Conservation (phyloP, 2,113 vertebrate genomes). For the Crotophaga sulcirostris region DNA sequence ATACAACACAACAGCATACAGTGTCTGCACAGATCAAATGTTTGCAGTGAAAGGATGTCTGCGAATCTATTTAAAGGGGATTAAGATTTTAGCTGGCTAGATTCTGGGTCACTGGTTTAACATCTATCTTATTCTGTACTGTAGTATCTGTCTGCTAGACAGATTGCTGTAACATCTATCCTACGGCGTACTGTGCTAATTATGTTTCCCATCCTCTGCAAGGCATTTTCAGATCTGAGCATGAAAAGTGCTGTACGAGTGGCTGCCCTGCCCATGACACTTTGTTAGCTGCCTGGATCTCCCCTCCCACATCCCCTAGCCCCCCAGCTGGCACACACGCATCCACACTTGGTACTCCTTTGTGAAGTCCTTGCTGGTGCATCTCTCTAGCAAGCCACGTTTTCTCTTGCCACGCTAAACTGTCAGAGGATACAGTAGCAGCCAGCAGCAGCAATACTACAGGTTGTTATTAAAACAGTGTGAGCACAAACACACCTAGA, state of each 20-base stretch:
- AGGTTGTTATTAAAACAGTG: not conserved
- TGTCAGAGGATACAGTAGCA: not conserved
- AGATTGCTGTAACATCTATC: constrained; percentile 47
- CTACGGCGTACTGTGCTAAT: constrained; percentile 6
- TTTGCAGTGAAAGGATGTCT: constrained; percentile 39
- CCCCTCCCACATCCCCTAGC: not conserved
- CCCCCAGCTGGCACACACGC: rapidly evolving
- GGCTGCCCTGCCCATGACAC: not conserved
- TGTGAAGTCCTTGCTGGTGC: not conserved
- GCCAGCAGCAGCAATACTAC: not conserved
- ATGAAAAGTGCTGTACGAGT: not conserved
- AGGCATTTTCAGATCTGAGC: not conserved
- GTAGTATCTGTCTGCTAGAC: constrained; percentile 51
- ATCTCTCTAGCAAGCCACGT: not conserved
- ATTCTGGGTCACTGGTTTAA: constrained; percentile 64
- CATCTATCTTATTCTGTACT: constrained; percentile 43
- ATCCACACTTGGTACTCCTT: not conserved
- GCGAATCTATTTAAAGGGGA: constrained; percentile 54
- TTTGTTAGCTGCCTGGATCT: not conserved
- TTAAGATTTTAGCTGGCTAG: constrained; percentile 57
- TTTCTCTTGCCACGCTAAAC: not conserved
- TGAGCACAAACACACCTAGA: not conserved
- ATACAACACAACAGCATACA: constrained; percentile 32
- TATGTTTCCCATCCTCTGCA: not conserved
- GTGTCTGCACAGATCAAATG: constrained; percentile 38